Base-by-base conservation (phyloP, 2,113 vertebrate species). In the Hemiscyllium ocellatum region DNA sequence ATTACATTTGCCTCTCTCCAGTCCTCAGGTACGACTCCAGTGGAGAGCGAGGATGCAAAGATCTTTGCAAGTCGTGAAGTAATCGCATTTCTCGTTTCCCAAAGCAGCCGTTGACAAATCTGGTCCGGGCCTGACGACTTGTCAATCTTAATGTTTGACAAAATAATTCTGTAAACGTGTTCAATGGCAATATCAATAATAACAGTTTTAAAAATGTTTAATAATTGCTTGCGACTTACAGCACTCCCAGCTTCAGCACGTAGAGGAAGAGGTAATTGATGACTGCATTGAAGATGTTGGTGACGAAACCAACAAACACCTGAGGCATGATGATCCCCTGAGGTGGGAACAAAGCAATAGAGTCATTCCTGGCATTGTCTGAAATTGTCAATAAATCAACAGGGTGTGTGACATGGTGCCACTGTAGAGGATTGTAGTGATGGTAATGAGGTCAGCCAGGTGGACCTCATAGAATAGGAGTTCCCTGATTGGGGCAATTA, bases 301-400 rank as follows among this genome's bases (percentile, higher is more conserved):
- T 98, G 70, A 96, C 97, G 7, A 98, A 96, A 52, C 99, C 99
- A 0, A 98, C 98, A 96, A 99, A 96, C 95, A 99, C 97, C 97
- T 99, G 99, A 87, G 99, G 99, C 96, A 99, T 95, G 61, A 98
- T 98, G 86, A 99, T 99, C 0, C 97, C 99, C 99, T 99, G 96
- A 61, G 97, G 96, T 33, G 52, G 96, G 56, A 61, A 61, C 56
- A 61, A 61, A 61, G 1, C 24, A 96, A 72, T 20, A 72, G 83
- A 96, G 95, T 95, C 72, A 86, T 4, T 47, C 42, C 42, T 47
- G 42, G 37, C 47, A 7, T 19, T 22, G 19, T 15, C 56, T 61
- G 52, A 56, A 56, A 56, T 7, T 2, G 50, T 52, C 42, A 56
- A 26, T 26, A 26, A 76, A 76, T 8, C 29, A 33, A 76, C 72